Conservation (phyloP, 2,888 invertebrate species). For the Cryptocephalus primarius region DNA sequence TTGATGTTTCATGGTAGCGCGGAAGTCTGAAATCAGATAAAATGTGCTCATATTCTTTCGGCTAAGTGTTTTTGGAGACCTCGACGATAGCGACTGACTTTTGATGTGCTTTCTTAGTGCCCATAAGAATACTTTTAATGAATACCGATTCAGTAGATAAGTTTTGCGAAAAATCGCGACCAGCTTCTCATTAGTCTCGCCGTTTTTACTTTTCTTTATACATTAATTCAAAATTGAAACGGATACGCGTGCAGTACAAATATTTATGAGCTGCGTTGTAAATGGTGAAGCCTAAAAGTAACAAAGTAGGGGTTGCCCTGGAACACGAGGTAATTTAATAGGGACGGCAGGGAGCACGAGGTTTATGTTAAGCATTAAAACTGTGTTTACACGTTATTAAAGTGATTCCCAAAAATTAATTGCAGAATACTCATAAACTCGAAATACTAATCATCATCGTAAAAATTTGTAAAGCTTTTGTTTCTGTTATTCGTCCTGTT, state of each 20-base stretch:
- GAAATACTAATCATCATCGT: constrained; percentile 6
- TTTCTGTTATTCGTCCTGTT: constrained; percentile 25
- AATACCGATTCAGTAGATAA: constrained; percentile 4
- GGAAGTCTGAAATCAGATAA: constrained; percentile 23
- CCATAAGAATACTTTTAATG: constrained; percentile 8
- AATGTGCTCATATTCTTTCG: constrained; percentile 18
- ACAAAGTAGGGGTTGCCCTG: no score
- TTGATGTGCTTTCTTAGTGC: constrained; percentile 8
- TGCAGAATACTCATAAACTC: constrained; percentile 3
- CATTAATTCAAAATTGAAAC: no score
- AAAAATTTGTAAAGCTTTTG: constrained; percentile 14
- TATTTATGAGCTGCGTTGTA: no score
- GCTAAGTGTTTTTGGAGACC: constrained; percentile 11
- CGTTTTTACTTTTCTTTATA: no score
- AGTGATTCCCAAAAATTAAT: constrained; percentile 16
- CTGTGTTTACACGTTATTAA: no score
- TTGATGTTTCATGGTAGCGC: constrained; percentile 19
- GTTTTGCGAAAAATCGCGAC: no score
- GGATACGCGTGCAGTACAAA: no score
- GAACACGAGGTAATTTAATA: no score
- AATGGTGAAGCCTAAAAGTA: no score
- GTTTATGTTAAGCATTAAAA: no score
- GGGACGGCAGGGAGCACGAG: no score
- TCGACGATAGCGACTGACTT: constrained; percentile 6
- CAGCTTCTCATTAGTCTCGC: no score